phyloP scores from a whole-genome alignment of 2,113 vertebrate species.

The Aldabrachelys gigantea region DNA sequence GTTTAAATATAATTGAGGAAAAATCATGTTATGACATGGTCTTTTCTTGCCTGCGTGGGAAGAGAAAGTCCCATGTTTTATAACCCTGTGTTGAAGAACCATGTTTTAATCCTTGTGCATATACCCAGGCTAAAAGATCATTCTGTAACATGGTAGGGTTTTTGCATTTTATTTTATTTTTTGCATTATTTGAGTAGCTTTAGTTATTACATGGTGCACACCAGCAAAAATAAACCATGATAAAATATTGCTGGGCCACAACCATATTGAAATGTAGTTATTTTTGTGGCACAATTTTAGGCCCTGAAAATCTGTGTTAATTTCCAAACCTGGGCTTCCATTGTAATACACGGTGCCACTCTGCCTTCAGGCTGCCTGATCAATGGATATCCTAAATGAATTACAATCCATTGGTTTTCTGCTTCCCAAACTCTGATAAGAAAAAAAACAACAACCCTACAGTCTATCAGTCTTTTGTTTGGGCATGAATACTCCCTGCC shows the following conservation, averaged over 20 bases:
- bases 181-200: not conserved
- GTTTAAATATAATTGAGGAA: not conserved
- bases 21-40: not conserved
- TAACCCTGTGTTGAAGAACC: not conserved
- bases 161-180: not conserved
- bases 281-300: not conserved
- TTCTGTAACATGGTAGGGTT: not conserved
- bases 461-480: not conserved
- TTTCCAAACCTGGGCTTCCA: not conserved
- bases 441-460: not conserved
- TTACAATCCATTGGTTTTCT: slow-evolving; percentile 14
- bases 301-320: not conserved
- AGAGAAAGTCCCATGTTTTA: not conserved
- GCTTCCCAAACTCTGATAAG: slow-evolving; percentile 1
- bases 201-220: not conserved
- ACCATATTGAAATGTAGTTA: not conserved
- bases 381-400: not conserved
- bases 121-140: not conserved
- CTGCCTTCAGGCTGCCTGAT: not conserved
- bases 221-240: not conserved
- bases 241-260: not conserved
- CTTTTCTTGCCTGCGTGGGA: not conserved
- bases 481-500: not conserved
- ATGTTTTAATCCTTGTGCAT: not conserved
- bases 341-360: not conserved